Base-by-base conservation (phyloP, 1,140 invertebrate genomes). In the Papilio polyxenes region DNA sequence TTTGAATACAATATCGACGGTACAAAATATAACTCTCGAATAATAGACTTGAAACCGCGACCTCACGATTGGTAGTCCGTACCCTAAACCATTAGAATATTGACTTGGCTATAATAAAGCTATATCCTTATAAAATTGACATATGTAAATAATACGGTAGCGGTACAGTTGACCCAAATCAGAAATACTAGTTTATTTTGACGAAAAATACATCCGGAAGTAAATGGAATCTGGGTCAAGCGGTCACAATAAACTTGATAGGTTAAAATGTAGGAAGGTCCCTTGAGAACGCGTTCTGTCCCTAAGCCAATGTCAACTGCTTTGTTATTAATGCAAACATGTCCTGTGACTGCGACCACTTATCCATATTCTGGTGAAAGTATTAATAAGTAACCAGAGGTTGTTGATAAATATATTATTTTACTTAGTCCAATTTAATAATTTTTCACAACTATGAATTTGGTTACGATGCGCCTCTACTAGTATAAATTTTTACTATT, bases 301-400 rank as follows among this genome's bases (percentile, higher is more conserved):
- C 74, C 40, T 49, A n/a, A 75, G 40, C 74, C 74, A 49, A 75
- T 75, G 74, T 75, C 40, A 49, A 48, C 40, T 75, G 48, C n/a
- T 75, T 49, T 9, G 74, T 75, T 75, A 75, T 75, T 75, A 75
- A 75, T 75, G 74, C 44, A 15, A 20, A 75, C 74, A 75, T 49
- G 44, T 49, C 40, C 74, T 20, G 40, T 44, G 13, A 11, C 72
- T 44, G 31, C 40, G 40, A 6, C 48, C 74, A 23, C 40, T 75
- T 48, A 75, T 49, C 74, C 17, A 6, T 75, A 75, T 3, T 31
- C 20, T 65, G 23, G 20, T 72, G 65, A 40, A 15, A 37, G 65
- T 37, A 37, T 72, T 72, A 37, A 72, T 72, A 72, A 11, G 65
- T 65, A 65, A 65, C 20, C 62, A 40, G 65, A 72, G 65, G 37